Evolutionary conservation across 2,113 vertebrate species (phyloP), one percentile per base, ranked within the genome.

Genomic region (Trichomycterus rosablanca): DNA sequence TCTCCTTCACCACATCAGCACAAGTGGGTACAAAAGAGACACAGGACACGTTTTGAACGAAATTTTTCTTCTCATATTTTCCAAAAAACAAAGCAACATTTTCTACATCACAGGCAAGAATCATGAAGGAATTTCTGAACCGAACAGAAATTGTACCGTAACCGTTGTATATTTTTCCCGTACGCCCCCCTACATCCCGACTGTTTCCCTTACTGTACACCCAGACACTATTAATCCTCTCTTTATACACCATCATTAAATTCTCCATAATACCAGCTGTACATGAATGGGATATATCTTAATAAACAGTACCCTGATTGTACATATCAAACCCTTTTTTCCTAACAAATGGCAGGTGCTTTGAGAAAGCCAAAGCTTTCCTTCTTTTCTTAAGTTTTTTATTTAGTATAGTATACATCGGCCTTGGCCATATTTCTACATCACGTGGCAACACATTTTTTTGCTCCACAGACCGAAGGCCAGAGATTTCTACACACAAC

Each of bases 41-140:
- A 74, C 53, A 32, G n/a, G 45, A 39, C 19, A 62, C 44, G 42
- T 30, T 42, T 57, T 39, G 3, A 52, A 26, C 53, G 68, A 59
- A 26, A 39, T 48, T 63, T 74, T 78, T 70, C 75, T 70, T 81
- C 79, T 69, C 39, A 52, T 53, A 82, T 84, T 86, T 81, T 77
- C 80, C 74, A 76, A 76, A 67, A 75, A 72, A 60, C 72, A 81
- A 75, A 73, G 81, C 84, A 81, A 88, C 74, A 81, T 77, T 86
- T 81, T 87, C 81, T 86, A 88, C 85, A 87, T 84, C 86, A 88
- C 86, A 86, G 83, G 87, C 85, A 88, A 86, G 78, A 83, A 77
- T 86, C 81, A 83, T 87, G 81, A 83, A 72, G 49, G 64, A 82
- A 83, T 79, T 83, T 86, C 72, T 79, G 75, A 78, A 82, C 81